Conservation (phyloP, 2,113 vertebrate species). For the Tiliqua scincoides region DNA sequence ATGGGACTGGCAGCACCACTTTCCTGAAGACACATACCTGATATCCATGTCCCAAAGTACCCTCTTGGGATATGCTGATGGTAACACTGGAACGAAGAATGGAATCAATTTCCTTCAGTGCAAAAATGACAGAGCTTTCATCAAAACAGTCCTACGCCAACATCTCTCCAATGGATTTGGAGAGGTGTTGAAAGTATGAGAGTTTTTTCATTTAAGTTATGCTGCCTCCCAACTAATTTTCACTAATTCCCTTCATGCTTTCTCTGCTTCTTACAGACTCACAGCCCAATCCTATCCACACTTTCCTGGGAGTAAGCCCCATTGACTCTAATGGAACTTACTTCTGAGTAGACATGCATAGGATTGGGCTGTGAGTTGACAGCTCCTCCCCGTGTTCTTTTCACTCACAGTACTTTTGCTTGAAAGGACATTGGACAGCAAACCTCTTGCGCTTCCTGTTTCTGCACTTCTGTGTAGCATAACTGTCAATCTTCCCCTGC, state of each 20-base stretch:
- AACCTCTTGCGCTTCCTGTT: background rate
- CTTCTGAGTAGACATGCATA: no score
- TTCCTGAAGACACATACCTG: constrained; percentile 82
- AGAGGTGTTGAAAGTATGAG: constrained; percentile 83
- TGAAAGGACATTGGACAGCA: background rate
- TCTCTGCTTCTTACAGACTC: background rate
- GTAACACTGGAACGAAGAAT: constrained; percentile 82
- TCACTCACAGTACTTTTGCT: background rate
- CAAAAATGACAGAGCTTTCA: constrained; percentile 86
- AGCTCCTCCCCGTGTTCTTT: no score
- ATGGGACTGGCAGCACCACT: constrained; percentile 82
- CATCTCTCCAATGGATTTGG: constrained; percentile 85
- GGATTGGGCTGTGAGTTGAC: no score
- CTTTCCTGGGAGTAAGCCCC: no score
- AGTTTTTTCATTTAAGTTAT: background rate
- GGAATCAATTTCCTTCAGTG: constrained; percentile 86
- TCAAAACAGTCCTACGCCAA: constrained; percentile 78
- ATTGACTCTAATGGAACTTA: no score
- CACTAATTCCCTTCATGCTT: background rate
- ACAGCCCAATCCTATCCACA: no score
- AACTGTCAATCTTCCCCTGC: no score
- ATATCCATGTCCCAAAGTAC: constrained; percentile 85
- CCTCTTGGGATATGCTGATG: constrained; percentile 82
- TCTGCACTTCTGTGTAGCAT: background rate
- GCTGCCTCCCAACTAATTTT: background rate